phyloP scores from a whole-genome alignment of 2,113 vertebrate genomes.

The Pontoporia blainvillei region DNA sequence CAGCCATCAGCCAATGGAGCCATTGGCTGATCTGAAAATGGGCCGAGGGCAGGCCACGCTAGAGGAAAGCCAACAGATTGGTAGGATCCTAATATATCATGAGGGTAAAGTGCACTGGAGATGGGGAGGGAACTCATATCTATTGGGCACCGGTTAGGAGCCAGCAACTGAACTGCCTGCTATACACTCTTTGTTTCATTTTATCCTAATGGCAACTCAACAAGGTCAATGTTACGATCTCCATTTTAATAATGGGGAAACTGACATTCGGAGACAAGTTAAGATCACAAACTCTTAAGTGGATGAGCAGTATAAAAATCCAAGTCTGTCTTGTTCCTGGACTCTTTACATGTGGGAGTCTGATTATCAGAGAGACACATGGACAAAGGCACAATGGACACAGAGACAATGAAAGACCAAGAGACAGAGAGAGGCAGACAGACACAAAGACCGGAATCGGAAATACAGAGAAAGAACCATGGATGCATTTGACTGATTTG shows the following conservation, averaged over 20 bases:
- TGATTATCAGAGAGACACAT: background rate
- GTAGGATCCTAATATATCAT: background rate
- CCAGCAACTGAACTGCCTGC: background rate
- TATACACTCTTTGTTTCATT: background rate
- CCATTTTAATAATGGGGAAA: background rate
- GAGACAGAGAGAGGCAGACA: background rate
- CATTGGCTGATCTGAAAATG: slow-evolving; percentile 54
- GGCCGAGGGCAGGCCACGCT: slow-evolving; percentile 20
- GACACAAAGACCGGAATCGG: background rate
- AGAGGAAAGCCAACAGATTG: slow-evolving; percentile 22
- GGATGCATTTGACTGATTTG: background rate
- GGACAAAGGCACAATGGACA: background rate
- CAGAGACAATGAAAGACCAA: background rate
- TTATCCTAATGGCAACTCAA: background rate
- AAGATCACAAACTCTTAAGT: background rate
- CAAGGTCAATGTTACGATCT: background rate
- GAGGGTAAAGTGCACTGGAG: background rate
- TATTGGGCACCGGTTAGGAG: background rate
- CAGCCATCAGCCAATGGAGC: background rate
- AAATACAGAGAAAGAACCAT: background rate
- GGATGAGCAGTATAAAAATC: background rate
- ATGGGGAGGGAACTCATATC: background rate
- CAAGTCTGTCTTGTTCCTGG: background rate
- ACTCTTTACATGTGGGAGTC: background rate
- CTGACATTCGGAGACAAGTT: background rate